Evolutionary conservation across 2,888 invertebrate genomes (phyloP), one percentile per base, ranked within the genome.

Genomic region (Blomia tropicalis): DNA sequence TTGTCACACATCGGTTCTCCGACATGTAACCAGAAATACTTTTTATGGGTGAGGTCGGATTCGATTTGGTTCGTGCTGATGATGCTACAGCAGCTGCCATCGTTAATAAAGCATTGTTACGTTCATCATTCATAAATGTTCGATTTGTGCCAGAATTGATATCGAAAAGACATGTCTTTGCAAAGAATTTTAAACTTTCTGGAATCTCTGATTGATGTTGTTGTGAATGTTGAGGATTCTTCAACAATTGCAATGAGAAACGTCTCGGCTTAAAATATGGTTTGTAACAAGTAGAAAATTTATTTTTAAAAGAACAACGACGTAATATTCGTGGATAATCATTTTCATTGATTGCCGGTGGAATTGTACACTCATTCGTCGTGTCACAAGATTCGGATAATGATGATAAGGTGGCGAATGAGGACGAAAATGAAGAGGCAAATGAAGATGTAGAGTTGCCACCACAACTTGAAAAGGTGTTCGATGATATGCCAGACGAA

Each of bases 381-480:
- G 56, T 56, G 29, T 62, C 62, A 44, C 62, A 62, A 2, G 62
- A 62, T 47, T 62, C 62, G 1, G 58, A 62, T 22, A 56, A 25
- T 2, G 62, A 62, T 7, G 62, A 62, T 44, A 62, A 32, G 30
- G 62, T 62, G 29, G 62, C 62, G 25, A 62, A 43, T 43, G 62
- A 62, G 11, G 62, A 62, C 17, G 62, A 61, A 30, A 61, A 61
- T 4, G 62, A 62, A 11, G 62, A 62, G 5, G 27, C 29, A 43
- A 43, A 44, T 11, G 56, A 56, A n/a, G 30, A 27, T 17, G 56
- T 27, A n/a, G n/a, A n/a, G 29, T 56, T 56, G 4, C 11, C 56
- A 36, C 29, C 29, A 30, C 29, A 27, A 19, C 14, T 29, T 25
- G 56, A 56, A 36, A 29, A 19, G 29, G 4, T 25, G 56, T 11